Percentiles rank a stretch among this genome's conserved stretches.
These are phyloP conservation scores for Epistrophella euchroma DNA, from an alignment of 2,888 invertebrate species.

Conservation along the genomic window DNA sequence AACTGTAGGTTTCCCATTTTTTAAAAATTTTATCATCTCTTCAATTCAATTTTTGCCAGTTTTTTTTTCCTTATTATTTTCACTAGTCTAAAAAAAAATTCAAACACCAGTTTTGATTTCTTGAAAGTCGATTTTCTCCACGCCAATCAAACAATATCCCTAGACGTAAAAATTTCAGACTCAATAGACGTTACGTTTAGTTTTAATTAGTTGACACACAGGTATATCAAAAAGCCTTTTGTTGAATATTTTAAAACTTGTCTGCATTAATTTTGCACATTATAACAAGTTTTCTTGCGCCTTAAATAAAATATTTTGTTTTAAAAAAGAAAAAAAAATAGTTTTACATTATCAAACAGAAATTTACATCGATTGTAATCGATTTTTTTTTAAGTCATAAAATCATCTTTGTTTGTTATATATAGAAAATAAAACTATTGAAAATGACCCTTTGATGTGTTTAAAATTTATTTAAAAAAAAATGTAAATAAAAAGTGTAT, in stretches of 20 bases:
- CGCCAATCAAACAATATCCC: too few relatives aligned
- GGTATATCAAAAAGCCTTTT: not conserved
- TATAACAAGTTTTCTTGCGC: not conserved
- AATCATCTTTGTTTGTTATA: not conserved
- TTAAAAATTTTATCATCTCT: too few relatives aligned
- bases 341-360: not conserved
- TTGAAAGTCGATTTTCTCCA: too few relatives aligned
- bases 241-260: not conserved
- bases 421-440: not conserved
- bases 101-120: too few relatives aligned
- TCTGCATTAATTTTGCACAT: not conserved
- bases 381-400: not conserved
- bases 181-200: not conserved
- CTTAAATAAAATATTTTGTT: constrained; percentile 10
- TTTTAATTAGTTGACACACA: not conserved
- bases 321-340: not conserved
- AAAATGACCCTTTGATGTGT: not conserved
- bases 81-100: too few relatives aligned
- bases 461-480: not conserved
- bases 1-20: too few relatives aligned
- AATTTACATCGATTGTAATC: not conserved
- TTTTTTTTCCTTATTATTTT: too few relatives aligned
- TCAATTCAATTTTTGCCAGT: too few relatives aligned
- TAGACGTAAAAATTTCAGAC: not conserved
- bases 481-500: constrained; percentile 26